A percentile compares a stretch with the other conserved stretches of the same genome.
Evolutionary conservation across 2,113 vertebrate genomes (phyloP).

Genomic region (Herpetotheres cachinnans): DNA sequence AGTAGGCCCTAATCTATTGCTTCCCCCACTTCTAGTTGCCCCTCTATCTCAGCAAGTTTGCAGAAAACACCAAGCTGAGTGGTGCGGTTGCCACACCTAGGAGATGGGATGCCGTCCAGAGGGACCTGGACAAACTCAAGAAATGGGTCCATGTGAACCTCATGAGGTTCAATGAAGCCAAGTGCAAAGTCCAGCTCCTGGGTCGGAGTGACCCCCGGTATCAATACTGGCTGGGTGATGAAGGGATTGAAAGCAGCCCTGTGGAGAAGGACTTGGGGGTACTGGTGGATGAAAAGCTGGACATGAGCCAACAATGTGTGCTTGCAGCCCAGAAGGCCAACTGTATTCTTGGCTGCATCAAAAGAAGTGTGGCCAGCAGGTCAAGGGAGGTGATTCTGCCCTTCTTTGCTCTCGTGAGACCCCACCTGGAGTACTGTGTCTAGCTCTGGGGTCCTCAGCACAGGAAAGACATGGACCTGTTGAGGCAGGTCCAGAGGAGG

Average conservation of each 20-base stretch:
- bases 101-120: too few species aligned
- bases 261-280: background rate
- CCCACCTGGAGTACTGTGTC: background rate
- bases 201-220: rapidly evolving
- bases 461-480: background rate
- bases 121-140: rapidly evolving
- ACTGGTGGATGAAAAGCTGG: background rate
- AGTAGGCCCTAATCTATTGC: background rate
- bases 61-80: background rate
- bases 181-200: background rate
- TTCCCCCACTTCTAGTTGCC: background rate
- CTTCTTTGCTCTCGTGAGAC: background rate
- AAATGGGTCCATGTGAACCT: background rate
- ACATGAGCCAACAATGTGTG: background rate
- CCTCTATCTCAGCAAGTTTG: background rate
- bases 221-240: too few species aligned
- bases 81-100: rapidly evolving
- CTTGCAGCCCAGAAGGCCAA: background rate
- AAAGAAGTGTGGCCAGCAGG: background rate
- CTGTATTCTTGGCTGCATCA: too few species aligned
- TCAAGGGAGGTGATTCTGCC: background rate
- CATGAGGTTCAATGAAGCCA: too few species aligned
- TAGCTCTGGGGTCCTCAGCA: background rate
- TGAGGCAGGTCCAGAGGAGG: background rate
- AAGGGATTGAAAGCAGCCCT: background rate